A percentile compares a stretch with the other conserved stretches of the same genome.
phyloP scores from a whole-genome alignment of 2,113 vertebrate genomes.

The Elachura formosa region DNA sequence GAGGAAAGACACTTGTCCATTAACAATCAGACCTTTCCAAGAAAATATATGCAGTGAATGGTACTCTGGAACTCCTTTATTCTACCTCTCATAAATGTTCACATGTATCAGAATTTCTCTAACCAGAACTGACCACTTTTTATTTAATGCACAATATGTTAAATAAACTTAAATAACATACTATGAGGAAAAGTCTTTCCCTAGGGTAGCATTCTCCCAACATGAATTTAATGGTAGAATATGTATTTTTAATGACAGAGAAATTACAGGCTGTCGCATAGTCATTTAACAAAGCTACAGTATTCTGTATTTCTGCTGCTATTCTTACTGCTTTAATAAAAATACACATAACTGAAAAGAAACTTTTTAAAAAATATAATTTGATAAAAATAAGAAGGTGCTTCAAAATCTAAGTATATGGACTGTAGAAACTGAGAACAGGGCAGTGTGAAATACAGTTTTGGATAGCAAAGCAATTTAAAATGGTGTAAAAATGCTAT shows the following conservation, averaged over 20 bases:
- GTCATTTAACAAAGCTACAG: slow-evolving; percentile 23
- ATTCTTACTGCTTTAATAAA: background rate
- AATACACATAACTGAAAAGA: background rate
- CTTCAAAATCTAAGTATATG: background rate
- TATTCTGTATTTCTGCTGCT: slow-evolving; percentile 11
- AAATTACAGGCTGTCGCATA: slow-evolving; percentile 51
- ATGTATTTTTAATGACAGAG: slow-evolving; percentile 53
- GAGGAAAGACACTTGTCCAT: background rate
- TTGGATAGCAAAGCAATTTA: slow-evolving; percentile 11
- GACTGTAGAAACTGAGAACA: background rate
- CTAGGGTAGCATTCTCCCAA: slow-evolving; percentile 8
- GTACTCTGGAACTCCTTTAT: background rate
- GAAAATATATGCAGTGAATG: background rate
- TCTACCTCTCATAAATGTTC: too few species aligned
- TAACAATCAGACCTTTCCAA: background rate
- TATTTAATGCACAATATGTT: background rate
- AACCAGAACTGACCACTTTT: background rate
- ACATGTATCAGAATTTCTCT: background rate
- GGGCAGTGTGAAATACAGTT: background rate
- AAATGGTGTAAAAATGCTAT: background rate
- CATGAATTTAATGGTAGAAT: slow-evolving; percentile 20
- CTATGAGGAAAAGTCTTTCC: background rate
- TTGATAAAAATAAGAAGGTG: background rate
- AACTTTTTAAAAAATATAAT: background rate
- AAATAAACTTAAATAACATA: background rate